Evolutionary conservation across 2,113 vertebrate genomes (phyloP).

Genomic region (Alectura lathami): DNA sequence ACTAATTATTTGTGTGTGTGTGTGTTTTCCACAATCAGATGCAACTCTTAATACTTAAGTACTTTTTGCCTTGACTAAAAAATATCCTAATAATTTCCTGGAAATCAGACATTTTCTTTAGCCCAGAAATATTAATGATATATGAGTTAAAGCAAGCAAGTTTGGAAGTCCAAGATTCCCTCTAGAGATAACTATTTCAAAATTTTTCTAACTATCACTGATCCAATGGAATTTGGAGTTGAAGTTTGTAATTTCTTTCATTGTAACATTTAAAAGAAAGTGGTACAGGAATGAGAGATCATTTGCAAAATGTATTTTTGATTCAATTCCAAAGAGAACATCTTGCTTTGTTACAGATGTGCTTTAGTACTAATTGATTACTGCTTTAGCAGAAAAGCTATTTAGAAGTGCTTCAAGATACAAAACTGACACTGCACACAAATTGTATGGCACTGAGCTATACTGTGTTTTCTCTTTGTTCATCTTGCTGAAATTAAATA

Average conservation of each 20-base stretch:
- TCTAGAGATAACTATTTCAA: constrained; percentile 36
- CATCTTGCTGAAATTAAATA: constrained; percentile 32
- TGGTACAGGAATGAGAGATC: constrained; percentile 22
- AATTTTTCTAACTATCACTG: neutral
- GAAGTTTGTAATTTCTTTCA: constrained; percentile 22
- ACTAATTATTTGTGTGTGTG: neutral
- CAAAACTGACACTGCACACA: neutral
- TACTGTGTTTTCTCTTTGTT: neutral
- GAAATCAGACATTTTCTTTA: constrained; percentile 48
- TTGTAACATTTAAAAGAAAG: constrained; percentile 37
- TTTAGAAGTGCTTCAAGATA: constrained; percentile 39
- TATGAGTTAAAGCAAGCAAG: constrained; percentile 7
- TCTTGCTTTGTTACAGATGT: constrained; percentile 55
- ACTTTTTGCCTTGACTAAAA: neutral
- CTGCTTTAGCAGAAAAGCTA: constrained; percentile 32
- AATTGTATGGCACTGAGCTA: neutral
- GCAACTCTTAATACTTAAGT: neutral
- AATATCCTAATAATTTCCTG: neutral
- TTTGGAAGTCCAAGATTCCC: constrained; percentile 14
- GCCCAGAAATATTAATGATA: neutral
- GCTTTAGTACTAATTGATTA: constrained; percentile 61
- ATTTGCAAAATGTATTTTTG: constrained; percentile 62
- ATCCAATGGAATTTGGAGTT: neutral
- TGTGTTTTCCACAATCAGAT: neutral
- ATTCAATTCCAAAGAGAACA: constrained; percentile 58